A percentile compares a stretch with the other conserved stretches of the same genome.
Evolutionary conservation across 2,797 vertebrate species (phyloP).

Genomic region (Falco novaeseelandiae): DNA sequence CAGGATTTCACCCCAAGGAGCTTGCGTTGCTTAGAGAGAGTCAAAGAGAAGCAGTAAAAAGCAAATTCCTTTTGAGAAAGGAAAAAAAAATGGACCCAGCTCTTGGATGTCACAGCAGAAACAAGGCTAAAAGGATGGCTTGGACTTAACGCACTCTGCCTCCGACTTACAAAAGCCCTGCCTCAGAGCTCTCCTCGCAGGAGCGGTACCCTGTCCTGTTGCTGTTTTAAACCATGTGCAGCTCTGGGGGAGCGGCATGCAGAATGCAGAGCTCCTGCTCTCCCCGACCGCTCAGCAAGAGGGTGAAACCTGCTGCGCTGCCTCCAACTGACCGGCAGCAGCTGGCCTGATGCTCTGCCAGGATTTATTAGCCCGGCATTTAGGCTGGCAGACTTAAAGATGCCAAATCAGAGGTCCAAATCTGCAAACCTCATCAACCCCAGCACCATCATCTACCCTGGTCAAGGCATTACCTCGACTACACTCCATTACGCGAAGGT

Average conservation of each 20-base stretch:
- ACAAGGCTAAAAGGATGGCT: neutral
- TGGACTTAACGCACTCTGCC: neutral
- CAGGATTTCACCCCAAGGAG: fast-evolving
- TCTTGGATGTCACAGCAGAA: neutral
- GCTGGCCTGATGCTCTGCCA: neutral
- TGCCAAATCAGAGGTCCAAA: neutral
- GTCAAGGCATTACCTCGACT: fast-evolving
- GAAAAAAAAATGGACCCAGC: neutral
- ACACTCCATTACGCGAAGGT: fast-evolving
- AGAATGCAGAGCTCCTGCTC: neutral
- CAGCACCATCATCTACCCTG: neutral
- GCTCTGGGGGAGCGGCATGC: neutral
- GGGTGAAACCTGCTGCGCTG: neutral
- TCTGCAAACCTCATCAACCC: neutral
- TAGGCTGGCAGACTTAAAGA: neutral
- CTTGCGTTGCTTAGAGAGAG: neutral
- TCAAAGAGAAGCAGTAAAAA: neutral
- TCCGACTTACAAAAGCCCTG: neutral
- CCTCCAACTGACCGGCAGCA: neutral
- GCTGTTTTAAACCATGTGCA: fast-evolving
- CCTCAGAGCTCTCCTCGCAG: fast-evolving
- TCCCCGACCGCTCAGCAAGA: fast-evolving
- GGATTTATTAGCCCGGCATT: neutral
- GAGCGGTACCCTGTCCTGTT: fast-evolving
- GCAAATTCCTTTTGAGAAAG: neutral